Percentiles rank a stretch among this genome's conserved stretches.
Conservation (phyloP, 2,797 vertebrate genomes). For the Antennarius maculatus region DNA sequence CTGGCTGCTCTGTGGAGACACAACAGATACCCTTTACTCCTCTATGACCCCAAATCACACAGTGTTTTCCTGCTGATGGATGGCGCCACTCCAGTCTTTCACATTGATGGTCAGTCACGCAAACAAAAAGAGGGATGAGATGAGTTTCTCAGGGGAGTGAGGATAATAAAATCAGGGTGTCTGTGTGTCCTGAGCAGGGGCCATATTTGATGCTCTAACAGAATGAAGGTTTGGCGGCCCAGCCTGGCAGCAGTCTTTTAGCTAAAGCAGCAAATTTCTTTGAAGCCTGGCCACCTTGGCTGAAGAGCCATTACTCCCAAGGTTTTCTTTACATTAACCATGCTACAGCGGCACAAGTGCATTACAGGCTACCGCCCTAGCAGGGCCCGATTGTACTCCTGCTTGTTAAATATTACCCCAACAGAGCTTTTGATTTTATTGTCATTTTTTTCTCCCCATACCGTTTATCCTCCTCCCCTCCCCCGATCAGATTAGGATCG, state of each 20-base stretch:
- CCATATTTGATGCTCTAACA: slow-evolving; percentile 80
- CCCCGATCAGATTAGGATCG: slow-evolving; percentile 85
- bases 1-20: slow-evolving; percentile 15
- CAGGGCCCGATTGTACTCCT: slow-evolving; percentile 76
- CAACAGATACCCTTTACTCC: slow-evolving; percentile 43
- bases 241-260: slow-evolving; percentile 77
- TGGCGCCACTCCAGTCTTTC: slow-evolving; percentile 64
- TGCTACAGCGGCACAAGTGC: slow-evolving; percentile 74
- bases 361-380: slow-evolving; percentile 74
- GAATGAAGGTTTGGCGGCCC: slow-evolving; percentile 81
- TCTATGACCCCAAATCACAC: slow-evolving; percentile 49
- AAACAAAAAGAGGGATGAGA: slow-evolving; percentile 80
- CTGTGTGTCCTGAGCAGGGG: slow-evolving; percentile 70
- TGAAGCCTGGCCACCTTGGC: slow-evolving; percentile 80
- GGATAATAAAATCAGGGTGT: slow-evolving; percentile 85
- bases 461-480: slow-evolving; percentile 74
- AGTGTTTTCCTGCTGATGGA: slow-evolving; percentile 59
- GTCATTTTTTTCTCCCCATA: slow-evolving; percentile 77
- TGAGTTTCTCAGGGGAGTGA: slow-evolving; percentile 84
- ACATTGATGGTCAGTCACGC: slow-evolving; percentile 72
- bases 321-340: slow-evolving; percentile 81
- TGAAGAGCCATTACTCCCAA: slow-evolving; percentile 75
- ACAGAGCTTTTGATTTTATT: slow-evolving; percentile 87
- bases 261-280: slow-evolving; percentile 87
- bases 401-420: slow-evolving; percentile 84